phyloP scores from a whole-genome alignment of 64 coral and sea anemone species.

The Actinia equina region DNA sequence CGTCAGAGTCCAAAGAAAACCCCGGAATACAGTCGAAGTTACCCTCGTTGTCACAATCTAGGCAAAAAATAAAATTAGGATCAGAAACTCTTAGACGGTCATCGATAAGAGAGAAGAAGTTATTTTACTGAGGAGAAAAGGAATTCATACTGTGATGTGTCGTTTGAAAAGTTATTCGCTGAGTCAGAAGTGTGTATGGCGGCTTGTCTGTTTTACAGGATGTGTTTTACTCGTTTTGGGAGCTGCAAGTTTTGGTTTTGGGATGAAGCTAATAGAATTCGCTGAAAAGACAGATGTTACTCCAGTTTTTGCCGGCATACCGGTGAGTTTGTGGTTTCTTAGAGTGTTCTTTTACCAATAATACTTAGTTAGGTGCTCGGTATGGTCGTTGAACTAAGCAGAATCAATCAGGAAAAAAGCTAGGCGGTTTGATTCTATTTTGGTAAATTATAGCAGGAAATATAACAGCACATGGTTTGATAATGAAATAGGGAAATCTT shows the following conservation, averaged over 20 bases:
- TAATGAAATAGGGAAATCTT: neutral
- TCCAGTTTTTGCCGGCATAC: constrained; percentile 28
- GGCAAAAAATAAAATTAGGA: neutral
- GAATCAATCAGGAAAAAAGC: neutral
- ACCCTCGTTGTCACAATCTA: neutral
- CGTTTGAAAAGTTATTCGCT: neutral
- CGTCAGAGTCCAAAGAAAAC: neutral
- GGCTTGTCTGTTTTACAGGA: neutral
- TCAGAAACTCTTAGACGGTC: neutral
- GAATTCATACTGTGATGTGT: neutral
- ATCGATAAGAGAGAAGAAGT: neutral
- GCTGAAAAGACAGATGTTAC: constrained; percentile 27
- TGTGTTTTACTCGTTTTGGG: constrained; percentile 25
- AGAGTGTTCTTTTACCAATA: neutral
- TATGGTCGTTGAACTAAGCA: neutral
- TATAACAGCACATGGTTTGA: neutral
- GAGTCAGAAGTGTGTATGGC: constrained; percentile 20
- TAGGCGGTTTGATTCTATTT: too few relatives aligned
- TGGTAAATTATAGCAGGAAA: neutral
- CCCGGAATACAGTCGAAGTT: neutral
- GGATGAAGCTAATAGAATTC: constrained; percentile 44
- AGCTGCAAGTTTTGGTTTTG: constrained; percentile 34
- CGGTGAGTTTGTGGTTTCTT: constrained; percentile 30
- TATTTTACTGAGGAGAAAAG: neutral
- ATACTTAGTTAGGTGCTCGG: too few relatives aligned